These are phyloP conservation scores for Bothrops jararaca DNA, from an alignment of 2,113 vertebrate species.

Conservation along the genomic window DNA sequence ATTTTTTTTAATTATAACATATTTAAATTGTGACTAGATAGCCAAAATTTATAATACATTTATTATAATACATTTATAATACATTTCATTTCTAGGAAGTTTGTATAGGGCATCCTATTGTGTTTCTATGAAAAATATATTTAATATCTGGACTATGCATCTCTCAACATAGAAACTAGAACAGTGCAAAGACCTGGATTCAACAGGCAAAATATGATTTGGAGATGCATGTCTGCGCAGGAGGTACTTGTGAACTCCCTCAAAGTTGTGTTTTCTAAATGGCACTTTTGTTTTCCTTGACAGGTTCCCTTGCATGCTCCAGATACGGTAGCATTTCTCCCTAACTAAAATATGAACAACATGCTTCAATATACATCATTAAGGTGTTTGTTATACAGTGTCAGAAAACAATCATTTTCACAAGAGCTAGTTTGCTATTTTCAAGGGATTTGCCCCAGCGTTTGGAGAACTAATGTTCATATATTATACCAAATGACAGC, in stretches of 20 bases:
- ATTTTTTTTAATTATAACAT: not conserved
- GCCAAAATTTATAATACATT: not conserved
- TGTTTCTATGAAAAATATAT: not conserved
- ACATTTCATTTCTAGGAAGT: not conserved
- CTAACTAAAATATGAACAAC: not conserved
- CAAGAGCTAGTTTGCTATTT: not conserved
- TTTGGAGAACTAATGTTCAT: not conserved
- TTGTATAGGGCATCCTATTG: not conserved
- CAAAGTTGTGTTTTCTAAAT: not conserved
- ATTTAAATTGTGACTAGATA: not conserved
- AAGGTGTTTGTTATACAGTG: not conserved
- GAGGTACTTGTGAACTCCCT: not conserved
- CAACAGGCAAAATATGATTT: not conserved
- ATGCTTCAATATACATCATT: not conserved
- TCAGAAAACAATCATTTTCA: not conserved
- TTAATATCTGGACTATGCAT: not conserved
- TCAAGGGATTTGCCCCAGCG: not conserved
- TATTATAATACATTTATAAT: not conserved
- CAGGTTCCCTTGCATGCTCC: not conserved
- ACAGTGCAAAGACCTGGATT: not conserved
- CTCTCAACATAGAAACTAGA: not conserved
- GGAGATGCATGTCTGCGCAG: not conserved
- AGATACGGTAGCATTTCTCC: not conserved
- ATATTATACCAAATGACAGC: not conserved
- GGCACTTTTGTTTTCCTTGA: not conserved